Evolutionary conservation across 2,113 vertebrate genomes (phyloP).

Genomic region (Neogale vison): DNA sequence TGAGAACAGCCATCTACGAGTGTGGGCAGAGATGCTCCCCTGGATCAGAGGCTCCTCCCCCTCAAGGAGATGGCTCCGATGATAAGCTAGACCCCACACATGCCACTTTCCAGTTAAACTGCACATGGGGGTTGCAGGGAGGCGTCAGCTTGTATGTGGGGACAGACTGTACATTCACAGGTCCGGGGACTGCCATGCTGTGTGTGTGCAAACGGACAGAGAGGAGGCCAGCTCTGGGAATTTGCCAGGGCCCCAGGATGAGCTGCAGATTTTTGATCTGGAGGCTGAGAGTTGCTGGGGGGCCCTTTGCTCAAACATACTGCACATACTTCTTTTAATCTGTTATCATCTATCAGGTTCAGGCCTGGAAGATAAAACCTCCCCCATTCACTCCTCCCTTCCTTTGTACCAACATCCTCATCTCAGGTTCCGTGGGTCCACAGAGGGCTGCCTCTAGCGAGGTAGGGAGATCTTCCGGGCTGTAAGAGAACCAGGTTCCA

Average conservation of each 20-base stretch:
- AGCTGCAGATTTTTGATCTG: neutral
- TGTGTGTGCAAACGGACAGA: neutral
- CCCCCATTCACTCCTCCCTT: neutral
- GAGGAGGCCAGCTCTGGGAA: neutral
- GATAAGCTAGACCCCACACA: neutral
- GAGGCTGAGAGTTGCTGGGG: neutral
- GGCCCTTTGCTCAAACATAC: neutral
- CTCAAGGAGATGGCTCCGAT: neutral
- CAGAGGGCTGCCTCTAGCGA: neutral
- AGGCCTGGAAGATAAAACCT: neutral
- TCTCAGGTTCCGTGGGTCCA: neutral
- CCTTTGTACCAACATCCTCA: neutral
- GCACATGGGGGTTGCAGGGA: too few relatives aligned
- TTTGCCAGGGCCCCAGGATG: neutral
- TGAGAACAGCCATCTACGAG: neutral
- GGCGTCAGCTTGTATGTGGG: neutral
- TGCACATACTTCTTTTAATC: neutral
- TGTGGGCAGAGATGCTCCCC: neutral
- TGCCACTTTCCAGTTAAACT: neutral
- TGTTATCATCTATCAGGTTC: neutral
- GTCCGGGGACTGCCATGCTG: neutral
- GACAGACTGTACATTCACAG: too few relatives aligned
- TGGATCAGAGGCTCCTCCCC: neutral
- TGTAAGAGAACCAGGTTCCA: conserved; percentile 80
- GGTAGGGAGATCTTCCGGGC: neutral